Conservation (phyloP, 92 coral and sea anemone genomes). For the Umimayanthus kanabou region DNA sequence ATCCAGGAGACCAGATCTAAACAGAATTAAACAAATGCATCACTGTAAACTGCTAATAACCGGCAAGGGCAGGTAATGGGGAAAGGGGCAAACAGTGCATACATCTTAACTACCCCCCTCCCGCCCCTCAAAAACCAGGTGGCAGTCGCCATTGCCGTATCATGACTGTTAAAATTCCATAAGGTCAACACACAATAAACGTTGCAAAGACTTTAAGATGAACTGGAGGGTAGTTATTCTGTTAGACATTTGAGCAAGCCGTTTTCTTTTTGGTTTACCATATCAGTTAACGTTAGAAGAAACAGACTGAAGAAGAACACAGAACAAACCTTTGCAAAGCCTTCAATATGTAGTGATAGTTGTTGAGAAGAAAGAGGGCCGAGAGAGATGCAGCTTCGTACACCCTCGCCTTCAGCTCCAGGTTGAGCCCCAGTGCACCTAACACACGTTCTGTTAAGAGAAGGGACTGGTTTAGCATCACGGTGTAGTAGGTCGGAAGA, state of each 20-base stretch:
- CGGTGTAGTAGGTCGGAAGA: neutral
- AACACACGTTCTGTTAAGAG: constrained; percentile 84
- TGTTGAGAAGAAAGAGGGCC: constrained; percentile 90
- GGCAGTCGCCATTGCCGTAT: neutral
- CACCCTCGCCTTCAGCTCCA: constrained; percentile 88
- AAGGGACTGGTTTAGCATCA: neutral
- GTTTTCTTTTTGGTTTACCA: neutral
- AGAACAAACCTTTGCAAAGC: constrained; percentile 81
- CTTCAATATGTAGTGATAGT: constrained; percentile 92
- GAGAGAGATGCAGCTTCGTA: constrained; percentile 81
- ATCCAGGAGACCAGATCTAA: constrained; percentile 81
- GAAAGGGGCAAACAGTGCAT: neutral
- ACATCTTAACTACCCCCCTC: neutral
- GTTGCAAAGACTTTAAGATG: neutral
- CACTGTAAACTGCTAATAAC: too few relatives aligned
- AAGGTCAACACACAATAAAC: too few relatives aligned
- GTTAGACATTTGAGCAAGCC: neutral
- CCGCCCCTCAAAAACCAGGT: neutral
- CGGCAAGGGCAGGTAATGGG: neutral
- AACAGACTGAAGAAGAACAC: neutral
- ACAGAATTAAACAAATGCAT: neutral
- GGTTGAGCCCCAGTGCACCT: constrained; percentile 93
- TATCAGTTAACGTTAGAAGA: neutral
- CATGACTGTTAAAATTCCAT: neutral
- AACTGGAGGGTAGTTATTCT: neutral